Conservation (phyloP, 2,888 invertebrate genomes). For the Polyommatus iphigenia region DNA sequence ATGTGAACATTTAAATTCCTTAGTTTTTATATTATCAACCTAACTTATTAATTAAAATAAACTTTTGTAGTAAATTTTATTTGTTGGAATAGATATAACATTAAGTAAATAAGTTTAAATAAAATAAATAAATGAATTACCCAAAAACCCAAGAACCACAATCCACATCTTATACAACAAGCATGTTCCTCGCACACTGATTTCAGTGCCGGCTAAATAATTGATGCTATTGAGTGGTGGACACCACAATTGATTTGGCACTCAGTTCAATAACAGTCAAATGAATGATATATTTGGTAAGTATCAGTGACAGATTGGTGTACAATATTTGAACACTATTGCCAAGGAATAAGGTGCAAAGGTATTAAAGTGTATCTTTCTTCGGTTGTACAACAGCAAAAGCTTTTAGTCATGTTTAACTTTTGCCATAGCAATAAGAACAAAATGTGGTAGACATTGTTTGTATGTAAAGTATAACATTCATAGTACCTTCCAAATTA, state of each 20-base stretch:
- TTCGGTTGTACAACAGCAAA: neutral
- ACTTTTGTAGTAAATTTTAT: neutral
- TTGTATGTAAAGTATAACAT: neutral
- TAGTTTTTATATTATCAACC: too few relatives aligned
- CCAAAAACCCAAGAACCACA: constrained; percentile 5
- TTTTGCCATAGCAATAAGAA: neutral
- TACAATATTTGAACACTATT: neutral
- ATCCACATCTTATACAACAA: neutral
- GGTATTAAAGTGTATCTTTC: neutral
- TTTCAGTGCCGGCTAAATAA: constrained; percentile 7
- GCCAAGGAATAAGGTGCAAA: neutral
- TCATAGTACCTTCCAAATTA: too few relatives aligned
- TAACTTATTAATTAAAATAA: too few relatives aligned
- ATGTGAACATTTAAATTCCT: too few relatives aligned
- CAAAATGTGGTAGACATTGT: neutral
- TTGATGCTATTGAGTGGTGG: constrained; percentile 24
- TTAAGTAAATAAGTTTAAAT: neutral
- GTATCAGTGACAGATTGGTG: neutral
- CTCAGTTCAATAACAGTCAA: constrained; percentile 18
- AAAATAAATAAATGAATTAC: neutral
- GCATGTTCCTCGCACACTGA: neutral
- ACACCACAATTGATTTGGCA: constrained; percentile 30
- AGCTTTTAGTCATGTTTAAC: neutral
- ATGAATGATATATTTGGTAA: neutral
- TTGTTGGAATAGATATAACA: neutral